Base-by-base conservation (phyloP, 2,797 vertebrate species). In the Mormyrops boulengeri region DNA sequence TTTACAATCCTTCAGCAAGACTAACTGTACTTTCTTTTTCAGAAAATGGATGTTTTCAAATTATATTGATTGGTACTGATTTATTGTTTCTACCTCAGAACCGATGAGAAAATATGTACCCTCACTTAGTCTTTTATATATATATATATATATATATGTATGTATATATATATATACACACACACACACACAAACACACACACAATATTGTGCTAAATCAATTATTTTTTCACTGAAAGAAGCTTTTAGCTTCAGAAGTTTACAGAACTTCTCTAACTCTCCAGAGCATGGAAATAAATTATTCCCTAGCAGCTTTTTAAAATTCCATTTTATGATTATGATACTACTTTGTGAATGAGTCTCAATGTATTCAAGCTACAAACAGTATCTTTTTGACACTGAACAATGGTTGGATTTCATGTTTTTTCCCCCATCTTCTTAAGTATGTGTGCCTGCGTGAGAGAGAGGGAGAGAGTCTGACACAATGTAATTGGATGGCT, bases 401-500 rank as follows among this genome's bases (percentile, higher is more conserved):
- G 73, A 80, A 17, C 73, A 80, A 44, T 80, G 38, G 17, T 80
- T 80, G 73, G 38, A 80, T 80, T 80, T 80, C 38, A 44, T 69
- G 66, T 34, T 34, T 69, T 30, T 69, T 34, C 22, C 26, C 66
- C 30, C n/a, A 44, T 80, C 73, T 19, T 41, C 69, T n/a, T 57
- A 30, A 60, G 34, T 41, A 19, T 47, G 55, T 88, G 11, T 88
- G 19, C 55, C 49, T 55, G 49, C 8, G 17, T 82, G 41, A 82
- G 38, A 80, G 44, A 49, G 38, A 49, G 80, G 17, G 80, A 84
- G 80, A 85, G 44, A 50, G 47, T 47, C 82, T 47, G 82, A 85
- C 82, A 85, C 82, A 85, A 85, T 47, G 41, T 85, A 85, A 47
- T 85, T 85, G 82, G 41, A 49, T 50, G 47, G 19, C 41, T 85